Evolutionary conservation across 2,113 vertebrate species (phyloP), one percentile per base, ranked within the genome.

Genomic region (Prionailurus bengalensis): DNA sequence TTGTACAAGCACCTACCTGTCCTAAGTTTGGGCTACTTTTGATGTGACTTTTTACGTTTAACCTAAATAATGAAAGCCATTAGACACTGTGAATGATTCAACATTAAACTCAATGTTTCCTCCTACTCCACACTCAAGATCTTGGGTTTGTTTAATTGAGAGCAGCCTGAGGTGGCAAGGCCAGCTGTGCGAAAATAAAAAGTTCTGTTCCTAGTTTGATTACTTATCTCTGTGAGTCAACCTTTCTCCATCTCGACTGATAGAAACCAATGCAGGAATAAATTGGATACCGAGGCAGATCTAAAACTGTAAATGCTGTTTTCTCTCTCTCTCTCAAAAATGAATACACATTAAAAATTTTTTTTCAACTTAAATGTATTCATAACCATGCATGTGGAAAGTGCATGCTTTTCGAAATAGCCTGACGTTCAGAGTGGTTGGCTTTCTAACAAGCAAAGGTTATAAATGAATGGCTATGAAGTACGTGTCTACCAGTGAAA

Each of bases 191-290:
- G 79, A 63, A 92, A 82, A 53, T 76, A 48, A 84, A 86, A 86
- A 84, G 7, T 74, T 12, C 42, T 53, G 5, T 83, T 71, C 42
- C 39, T n/a, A 70, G 65, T 76, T 68, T 66, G 48, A 78, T 25
- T 58, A 15, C 23, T 89, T 53, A 63, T 66, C 27, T 39, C 90
- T 76, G 1, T 31, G 23, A 97, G 29, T 48, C 71, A 88, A 39
- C 79, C 27, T 73, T 92, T 88, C 70, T 89, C 71, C 65, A 19
- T 58, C 23, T 10, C 3, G 27, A 78, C n/a, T 25, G 71, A 82
- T 1, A 95, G 58, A 81, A 96, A 78, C 58, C 91, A 93, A 85
- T 29, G 21, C 33, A 89, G 66, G 11, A 93, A 36, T 76, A 42
- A 78, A 76, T 12, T 19, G 45, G 23, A 58, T 36, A 16, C 12